These are phyloP conservation scores for Aporophyla lueneburgensis DNA, from an alignment of 2,888 invertebrate genomes.

Conservation along the genomic window DNA sequence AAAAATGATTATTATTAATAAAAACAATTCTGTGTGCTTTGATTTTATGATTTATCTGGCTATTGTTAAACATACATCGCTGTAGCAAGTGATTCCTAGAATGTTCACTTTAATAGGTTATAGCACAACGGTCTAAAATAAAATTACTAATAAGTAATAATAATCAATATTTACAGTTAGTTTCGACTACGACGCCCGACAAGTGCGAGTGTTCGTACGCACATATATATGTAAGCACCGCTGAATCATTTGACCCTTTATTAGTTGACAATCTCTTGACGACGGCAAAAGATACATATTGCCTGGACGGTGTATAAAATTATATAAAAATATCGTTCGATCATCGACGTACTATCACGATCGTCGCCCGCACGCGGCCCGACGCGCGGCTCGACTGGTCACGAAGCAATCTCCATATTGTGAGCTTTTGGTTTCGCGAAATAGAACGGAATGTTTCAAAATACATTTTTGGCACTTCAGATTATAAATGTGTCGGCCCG, in stretches of 20 bases:
- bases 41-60: conserved; percentile 68
- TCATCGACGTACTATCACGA: conserved; percentile 56
- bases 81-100: conserved; percentile 66
- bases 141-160: conserved; percentile 89
- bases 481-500: conserved; percentile 56
- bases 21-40: conserved; percentile 75
- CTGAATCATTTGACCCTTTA: conserved; percentile 61
- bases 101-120: conserved; percentile 80
- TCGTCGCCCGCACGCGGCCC: conserved; percentile 50
- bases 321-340: conserved; percentile 66
- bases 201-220: conserved; percentile 58
- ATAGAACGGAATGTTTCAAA: conserved; percentile 54
- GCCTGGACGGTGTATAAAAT: conserved; percentile 65
- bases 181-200: conserved; percentile 74
- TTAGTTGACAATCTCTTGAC: conserved; percentile 62
- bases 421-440: conserved; percentile 37
- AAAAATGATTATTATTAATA: conserved; percentile 79
- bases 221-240: conserved; percentile 72
- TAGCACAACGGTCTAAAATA: conserved; percentile 89
- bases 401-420: conserved; percentile 39
- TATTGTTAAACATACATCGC: conserved; percentile 64
- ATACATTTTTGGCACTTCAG: conserved; percentile 65
- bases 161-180: conserved; percentile 88
- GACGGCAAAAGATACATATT: conserved; percentile 60
- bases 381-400: conserved; percentile 6